Conservation (phyloP, 2,797 vertebrate species). For the Tragelaphus eurycerus region DNA sequence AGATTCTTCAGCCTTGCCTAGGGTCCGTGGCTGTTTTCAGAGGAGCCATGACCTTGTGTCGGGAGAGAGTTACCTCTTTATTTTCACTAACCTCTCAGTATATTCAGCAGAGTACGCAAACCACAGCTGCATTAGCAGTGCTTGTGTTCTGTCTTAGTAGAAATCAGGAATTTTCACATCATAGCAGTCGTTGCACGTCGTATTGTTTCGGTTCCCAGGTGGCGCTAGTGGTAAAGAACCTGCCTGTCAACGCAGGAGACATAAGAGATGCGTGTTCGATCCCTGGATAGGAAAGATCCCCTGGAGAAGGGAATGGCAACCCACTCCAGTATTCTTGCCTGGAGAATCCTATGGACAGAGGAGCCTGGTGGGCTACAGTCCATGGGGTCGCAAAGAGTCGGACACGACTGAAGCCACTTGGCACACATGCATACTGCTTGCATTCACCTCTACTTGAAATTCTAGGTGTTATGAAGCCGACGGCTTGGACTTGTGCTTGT, state of each 20-base stretch:
- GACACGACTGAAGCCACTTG: neutral
- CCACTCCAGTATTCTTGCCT: neutral
- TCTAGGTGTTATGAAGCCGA: neutral
- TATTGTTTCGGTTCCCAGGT: neutral
- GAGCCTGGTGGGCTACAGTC: neutral
- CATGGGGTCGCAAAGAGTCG: neutral
- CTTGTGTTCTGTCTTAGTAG: neutral
- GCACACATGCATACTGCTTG: neutral
- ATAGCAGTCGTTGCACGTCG: rapidly evolving
- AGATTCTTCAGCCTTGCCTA: neutral
- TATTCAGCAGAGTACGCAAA: neutral
- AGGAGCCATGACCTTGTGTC: neutral
- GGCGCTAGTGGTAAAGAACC: neutral
- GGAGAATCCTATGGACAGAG: neutral
- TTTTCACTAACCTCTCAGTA: neutral
- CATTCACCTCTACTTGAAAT: neutral
- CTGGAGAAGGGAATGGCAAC: neutral
- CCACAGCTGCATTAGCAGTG: too few species aligned
- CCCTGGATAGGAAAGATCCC: neutral
- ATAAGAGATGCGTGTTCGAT: neutral
- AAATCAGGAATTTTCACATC: rapidly evolving
- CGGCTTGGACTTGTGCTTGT: neutral
- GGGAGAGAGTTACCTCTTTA: neutral
- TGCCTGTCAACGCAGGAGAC: neutral
- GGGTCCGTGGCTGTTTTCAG: neutral